A percentile compares a stretch with the other conserved stretches of the same genome.
Evolutionary conservation across 2,113 vertebrate genomes (phyloP).

Genomic region (Aythya baeri): DNA sequence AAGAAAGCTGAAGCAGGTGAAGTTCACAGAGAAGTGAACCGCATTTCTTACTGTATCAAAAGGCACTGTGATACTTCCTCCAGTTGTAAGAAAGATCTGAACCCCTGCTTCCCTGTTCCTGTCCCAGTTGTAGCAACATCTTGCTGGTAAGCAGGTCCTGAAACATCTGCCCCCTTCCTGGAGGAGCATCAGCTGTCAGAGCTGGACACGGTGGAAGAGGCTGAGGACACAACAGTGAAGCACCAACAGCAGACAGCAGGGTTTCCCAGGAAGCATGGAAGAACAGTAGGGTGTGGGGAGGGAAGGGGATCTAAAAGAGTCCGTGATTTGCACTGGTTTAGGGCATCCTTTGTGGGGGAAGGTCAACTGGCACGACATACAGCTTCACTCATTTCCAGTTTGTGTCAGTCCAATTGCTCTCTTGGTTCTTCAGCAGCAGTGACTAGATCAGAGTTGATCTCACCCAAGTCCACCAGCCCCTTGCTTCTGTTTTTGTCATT

Average conservation of each 20-base stretch:
- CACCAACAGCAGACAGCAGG: not conserved
- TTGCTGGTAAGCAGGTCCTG: not conserved
- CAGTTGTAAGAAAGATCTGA: not conserved
- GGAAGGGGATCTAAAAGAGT: too few species aligned
- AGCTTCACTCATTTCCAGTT: not conserved
- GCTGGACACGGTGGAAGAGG: not conserved
- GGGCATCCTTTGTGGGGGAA: not conserved
- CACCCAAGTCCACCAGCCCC: not conserved
- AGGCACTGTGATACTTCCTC: not conserved
- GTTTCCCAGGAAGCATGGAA: not conserved
- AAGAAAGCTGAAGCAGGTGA: not conserved
- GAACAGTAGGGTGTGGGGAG: not conserved
- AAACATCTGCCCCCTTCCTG: not conserved
- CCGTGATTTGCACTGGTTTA: not conserved
- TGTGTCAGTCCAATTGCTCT: not conserved
- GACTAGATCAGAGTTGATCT: not conserved
- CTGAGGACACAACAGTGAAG: not conserved
- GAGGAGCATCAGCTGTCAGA: not conserved
- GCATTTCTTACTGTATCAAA: not conserved
- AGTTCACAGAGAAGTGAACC: not conserved
- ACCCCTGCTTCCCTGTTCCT: not conserved
- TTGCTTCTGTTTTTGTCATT: not conserved
- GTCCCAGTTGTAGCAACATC: not conserved
- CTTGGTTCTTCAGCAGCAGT: not conserved
- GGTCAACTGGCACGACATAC: rapidly evolving